phyloP scores from a whole-genome alignment of 2,797 vertebrate genomes.

The Gouania willdenowi region DNA sequence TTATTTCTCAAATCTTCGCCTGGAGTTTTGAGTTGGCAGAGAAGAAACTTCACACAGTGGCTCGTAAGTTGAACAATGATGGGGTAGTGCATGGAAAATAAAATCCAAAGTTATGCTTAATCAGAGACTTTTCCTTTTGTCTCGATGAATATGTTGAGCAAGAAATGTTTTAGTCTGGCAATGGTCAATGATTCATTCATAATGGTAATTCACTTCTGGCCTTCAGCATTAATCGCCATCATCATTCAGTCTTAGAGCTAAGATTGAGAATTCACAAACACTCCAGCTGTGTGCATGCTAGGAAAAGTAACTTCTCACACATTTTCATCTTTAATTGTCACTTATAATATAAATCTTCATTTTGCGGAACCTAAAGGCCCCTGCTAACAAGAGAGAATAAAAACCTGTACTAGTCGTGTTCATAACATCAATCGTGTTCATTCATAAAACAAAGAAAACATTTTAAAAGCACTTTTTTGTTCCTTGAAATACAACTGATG shows the following conservation, averaged over 20 bases:
- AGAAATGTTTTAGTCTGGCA: slow-evolving; percentile 51
- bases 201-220: slow-evolving; percentile 41
- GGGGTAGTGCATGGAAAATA: slow-evolving; percentile 31
- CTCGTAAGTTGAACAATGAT: slow-evolving; percentile 48
- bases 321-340: slow-evolving; percentile 28
- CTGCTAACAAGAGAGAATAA: too few relatives aligned
- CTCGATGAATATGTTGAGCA: slow-evolving; percentile 59
- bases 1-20: slow-evolving; percentile 13
- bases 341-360: too few relatives aligned
- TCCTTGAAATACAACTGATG: too few relatives aligned
- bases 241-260: slow-evolving; percentile 33
- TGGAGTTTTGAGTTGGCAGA: neutral
- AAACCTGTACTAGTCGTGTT: too few relatives aligned
- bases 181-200: slow-evolving; percentile 48
- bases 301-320: slow-evolving; percentile 45
- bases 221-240: slow-evolving; percentile 40
- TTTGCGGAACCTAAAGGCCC: too few relatives aligned
- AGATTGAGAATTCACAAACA: slow-evolving; percentile 63
- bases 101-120: slow-evolving; percentile 62
- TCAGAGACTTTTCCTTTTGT: slow-evolving; percentile 53
- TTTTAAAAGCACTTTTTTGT: too few relatives aligned
- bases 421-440: too few relatives aligned
- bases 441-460: too few relatives aligned
- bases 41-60: slow-evolving; percentile 27
- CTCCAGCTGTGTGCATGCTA: slow-evolving; percentile 39